phyloP scores from a whole-genome alignment of 1,140 invertebrate species.

The Maconellicoccus hirsutus region DNA sequence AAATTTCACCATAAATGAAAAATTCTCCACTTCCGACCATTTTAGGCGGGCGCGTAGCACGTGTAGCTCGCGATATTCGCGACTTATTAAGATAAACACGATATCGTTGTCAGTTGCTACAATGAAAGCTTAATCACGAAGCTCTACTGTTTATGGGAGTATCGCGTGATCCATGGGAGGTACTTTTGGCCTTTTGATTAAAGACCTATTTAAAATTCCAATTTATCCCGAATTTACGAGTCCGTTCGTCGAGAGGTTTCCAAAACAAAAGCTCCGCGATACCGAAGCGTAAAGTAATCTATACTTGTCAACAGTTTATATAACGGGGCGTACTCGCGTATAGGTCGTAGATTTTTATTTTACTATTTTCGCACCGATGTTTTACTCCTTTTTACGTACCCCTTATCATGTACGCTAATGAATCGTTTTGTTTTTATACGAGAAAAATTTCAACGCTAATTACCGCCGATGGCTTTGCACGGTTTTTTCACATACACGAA shows the following conservation, averaged over 20 bases:
- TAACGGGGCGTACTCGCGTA: not conserved
- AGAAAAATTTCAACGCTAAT: not conserved
- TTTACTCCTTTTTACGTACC: not conserved
- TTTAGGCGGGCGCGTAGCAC: not conserved
- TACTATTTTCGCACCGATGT: not conserved
- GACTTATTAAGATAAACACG: constrained; percentile 22
- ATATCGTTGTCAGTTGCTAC: constrained; percentile 16
- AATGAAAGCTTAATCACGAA: constrained; percentile 22
- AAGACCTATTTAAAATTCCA: constrained; percentile 22
- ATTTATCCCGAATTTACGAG: constrained; percentile 16
- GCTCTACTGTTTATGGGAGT: constrained; percentile 18
- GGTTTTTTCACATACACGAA: not conserved
- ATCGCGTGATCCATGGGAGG: constrained; percentile 19
- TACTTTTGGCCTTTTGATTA: constrained; percentile 22
- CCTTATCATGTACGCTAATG: not conserved
- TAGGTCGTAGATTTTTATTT: no score
- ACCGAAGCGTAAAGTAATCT: constrained; percentile 15
- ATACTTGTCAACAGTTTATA: constrained; percentile 22
- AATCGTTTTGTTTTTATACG: not conserved
- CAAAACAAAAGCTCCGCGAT: not conserved
- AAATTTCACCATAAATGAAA: constrained; percentile 11
- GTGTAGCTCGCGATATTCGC: not conserved
- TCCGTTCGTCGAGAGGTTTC: not conserved
- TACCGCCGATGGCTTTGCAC: no score
- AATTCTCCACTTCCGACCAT: not conserved